Evolutionary conservation across 2,113 vertebrate species (phyloP).

Genomic region (Brienomyrus longianalis): DNA sequence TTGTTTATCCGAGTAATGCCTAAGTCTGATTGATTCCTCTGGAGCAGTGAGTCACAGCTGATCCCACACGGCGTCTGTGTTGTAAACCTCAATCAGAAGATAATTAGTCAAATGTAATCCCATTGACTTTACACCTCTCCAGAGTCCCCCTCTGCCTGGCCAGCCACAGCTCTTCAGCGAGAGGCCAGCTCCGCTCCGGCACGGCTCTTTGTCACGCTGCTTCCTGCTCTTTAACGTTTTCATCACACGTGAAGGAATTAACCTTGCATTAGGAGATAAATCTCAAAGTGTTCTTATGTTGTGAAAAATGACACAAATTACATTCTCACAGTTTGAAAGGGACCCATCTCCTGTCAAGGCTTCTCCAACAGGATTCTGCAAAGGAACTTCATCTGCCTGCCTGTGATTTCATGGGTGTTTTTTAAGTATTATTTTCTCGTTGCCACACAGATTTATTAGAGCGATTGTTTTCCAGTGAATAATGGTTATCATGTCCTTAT

Average conservation of each 20-base stretch:
- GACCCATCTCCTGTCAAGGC: background rate
- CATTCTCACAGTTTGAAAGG: background rate
- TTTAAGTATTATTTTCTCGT: background rate
- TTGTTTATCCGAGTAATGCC: constrained; percentile 71
- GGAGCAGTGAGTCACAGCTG: constrained; percentile 63
- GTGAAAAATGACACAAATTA: background rate
- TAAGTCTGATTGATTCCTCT: constrained; percentile 71
- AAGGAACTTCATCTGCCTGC: background rate
- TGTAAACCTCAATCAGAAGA: constrained; percentile 69
- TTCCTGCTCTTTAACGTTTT: background rate
- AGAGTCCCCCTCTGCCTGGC: constrained; percentile 47
- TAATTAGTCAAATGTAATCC: constrained; percentile 73
- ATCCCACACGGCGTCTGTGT: constrained; percentile 63
- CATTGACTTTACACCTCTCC: constrained; percentile 67
- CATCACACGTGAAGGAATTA: background rate
- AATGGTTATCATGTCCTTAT: background rate
- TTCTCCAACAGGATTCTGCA: background rate
- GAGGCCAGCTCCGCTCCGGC: background rate
- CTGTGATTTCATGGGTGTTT: background rate
- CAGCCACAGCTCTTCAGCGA: constrained; percentile 32
- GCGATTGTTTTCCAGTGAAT: background rate
- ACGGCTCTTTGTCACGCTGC: background rate
- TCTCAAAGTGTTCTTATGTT: background rate
- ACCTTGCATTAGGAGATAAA: background rate
- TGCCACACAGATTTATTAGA: background rate